A percentile compares a stretch with the other conserved stretches of the same genome.
Evolutionary conservation across 2,113 vertebrate species (phyloP).

Genomic region (Pelecanus crispus): DNA sequence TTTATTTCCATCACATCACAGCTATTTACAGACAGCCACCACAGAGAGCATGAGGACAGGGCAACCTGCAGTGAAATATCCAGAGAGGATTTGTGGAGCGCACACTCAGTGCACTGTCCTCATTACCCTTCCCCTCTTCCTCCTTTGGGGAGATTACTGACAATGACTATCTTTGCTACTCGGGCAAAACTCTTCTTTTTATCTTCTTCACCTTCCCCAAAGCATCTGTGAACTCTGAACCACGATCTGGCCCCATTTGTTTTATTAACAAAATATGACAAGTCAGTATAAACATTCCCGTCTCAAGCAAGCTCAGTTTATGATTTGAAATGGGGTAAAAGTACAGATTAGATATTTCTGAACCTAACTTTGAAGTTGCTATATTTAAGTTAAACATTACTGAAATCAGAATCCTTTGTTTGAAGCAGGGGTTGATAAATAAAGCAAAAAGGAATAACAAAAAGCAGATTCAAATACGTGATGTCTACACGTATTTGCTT

Average conservation of each 20-base stretch:
- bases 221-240: background rate
- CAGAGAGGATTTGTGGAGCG: background rate
- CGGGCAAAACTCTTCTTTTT: background rate
- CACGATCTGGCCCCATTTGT: background rate
- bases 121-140: background rate
- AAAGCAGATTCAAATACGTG: background rate
- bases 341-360: background rate
- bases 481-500: background rate
- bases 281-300: background rate
- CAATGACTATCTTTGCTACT: background rate
- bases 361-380: background rate
- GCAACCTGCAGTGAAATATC: background rate
- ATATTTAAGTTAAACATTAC: background rate
- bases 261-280: slow-evolving; percentile 1
- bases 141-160: background rate
- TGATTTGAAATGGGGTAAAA: background rate
- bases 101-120: background rate
- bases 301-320: background rate
- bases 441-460: background rate
- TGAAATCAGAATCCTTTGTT: background rate
- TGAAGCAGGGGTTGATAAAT: background rate
- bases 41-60: background rate
- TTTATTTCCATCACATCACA: background rate
- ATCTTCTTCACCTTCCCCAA: background rate
- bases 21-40: background rate